These are phyloP conservation scores for Megalops atlanticus DNA, from an alignment of 2,113 vertebrate genomes.

Conservation along the genomic window DNA sequence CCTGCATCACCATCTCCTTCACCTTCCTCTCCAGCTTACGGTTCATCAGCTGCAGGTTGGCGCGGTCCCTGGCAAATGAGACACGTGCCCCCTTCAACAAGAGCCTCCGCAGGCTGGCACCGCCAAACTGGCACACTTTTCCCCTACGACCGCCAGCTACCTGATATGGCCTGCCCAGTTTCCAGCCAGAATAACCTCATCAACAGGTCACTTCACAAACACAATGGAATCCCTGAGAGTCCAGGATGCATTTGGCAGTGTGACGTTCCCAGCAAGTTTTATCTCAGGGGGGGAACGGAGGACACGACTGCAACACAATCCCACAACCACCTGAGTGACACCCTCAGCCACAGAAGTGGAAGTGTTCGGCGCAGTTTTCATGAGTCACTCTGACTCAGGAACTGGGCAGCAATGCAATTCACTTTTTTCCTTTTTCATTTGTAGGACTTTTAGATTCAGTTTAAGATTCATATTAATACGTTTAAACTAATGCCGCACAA, in stretches of 20 bases:
- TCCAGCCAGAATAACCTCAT: neutral
- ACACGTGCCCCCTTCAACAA: neutral
- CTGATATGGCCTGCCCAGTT: neutral
- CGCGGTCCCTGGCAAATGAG: conserved; percentile 78
- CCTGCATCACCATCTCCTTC: conserved; percentile 91
- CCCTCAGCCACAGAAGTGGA: neutral
- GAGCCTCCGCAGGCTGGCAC: neutral
- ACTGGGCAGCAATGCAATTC: neutral
- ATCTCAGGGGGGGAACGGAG: neutral
- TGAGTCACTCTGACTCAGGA: neutral
- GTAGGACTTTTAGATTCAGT: too few species aligned
- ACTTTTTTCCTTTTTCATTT: neutral
- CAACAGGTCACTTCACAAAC: conserved; percentile 3
- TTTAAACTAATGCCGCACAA: too few species aligned
- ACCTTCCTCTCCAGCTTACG: conserved; percentile 91
- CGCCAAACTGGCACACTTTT: neutral
- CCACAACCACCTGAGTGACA: neutral
- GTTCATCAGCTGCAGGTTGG: conserved; percentile 84
- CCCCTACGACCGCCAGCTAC: neutral
- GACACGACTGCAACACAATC: neutral
- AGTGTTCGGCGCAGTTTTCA: neutral
- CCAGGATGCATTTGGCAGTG: neutral
- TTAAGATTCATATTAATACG: too few species aligned
- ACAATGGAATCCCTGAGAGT: neutral
- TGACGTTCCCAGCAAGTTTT: neutral